phyloP scores from a whole-genome alignment of 2,797 vertebrate species.

The Phalanger gymnotis region DNA sequence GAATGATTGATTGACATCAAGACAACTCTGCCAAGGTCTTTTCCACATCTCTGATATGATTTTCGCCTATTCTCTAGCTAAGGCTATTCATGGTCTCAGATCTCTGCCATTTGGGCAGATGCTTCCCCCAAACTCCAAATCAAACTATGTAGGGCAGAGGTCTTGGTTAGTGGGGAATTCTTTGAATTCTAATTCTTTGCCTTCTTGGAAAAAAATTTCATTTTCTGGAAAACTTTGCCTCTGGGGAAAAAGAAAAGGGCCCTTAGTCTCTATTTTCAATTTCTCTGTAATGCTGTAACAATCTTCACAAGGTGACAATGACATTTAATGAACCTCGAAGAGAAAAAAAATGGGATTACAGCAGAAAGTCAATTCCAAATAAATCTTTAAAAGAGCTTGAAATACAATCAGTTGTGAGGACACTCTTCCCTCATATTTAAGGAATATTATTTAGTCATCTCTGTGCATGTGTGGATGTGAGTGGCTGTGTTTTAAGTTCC shows the following conservation, averaged over 20 bases:
- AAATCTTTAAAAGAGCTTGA: slow-evolving; percentile 40
- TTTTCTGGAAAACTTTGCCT: slow-evolving; percentile 45
- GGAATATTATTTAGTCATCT: slow-evolving; percentile 1
- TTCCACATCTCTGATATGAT: not conserved
- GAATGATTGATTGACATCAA: not conserved
- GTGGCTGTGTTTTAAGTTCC: slow-evolving; percentile 1
- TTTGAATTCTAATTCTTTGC: not conserved
- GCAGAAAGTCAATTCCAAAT: not conserved
- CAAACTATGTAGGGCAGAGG: slow-evolving; percentile 45
- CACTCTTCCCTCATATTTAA: slow-evolving; percentile 30
- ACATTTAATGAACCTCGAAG: slow-evolving; percentile 48
- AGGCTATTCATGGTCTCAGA: slow-evolving; percentile 35
- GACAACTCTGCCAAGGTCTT: not conserved
- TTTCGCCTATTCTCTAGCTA: slow-evolving; percentile 4
- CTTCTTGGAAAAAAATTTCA: not conserved
- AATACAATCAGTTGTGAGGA: slow-evolving; percentile 57
- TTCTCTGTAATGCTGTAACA: slow-evolving; percentile 52
- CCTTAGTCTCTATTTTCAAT: slow-evolving; percentile 64
- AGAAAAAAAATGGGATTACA: slow-evolving; percentile 38
- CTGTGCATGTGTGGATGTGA: not conserved
- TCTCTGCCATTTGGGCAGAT: slow-evolving; percentile 44
- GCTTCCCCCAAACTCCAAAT: slow-evolving; percentile 51
- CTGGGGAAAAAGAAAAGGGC: slow-evolving; percentile 53
- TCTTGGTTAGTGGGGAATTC: not conserved
- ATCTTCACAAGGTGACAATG: not conserved